Conservation (phyloP, 2,888 invertebrate species). For the Monopis laevigella region DNA sequence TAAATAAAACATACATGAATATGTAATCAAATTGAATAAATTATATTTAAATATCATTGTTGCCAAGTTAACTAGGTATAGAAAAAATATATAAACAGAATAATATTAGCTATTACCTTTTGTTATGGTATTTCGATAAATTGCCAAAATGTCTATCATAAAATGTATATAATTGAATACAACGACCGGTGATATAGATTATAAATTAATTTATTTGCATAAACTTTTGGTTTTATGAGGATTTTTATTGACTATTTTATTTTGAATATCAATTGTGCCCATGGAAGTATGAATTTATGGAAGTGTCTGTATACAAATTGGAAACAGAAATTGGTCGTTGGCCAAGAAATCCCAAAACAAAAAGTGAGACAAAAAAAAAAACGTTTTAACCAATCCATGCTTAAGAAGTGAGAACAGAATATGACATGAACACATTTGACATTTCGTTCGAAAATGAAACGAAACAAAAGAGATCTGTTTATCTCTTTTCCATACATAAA, state of each 20-base stretch:
- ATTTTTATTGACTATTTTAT: constrained; percentile 27
- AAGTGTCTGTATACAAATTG: no score
- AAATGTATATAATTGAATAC: constrained; percentile 41
- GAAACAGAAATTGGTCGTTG: no score
- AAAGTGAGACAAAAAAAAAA: no score
- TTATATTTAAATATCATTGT: not conserved
- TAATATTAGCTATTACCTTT: no score
- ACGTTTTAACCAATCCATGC: no score
- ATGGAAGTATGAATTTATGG: no score
- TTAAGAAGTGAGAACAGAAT: no score
- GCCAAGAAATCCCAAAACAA: no score
- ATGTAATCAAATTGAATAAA: not conserved
- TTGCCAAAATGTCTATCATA: constrained; percentile 25
- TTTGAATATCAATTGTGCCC: not conserved
- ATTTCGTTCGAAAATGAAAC: no score
- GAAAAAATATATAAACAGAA: not conserved
- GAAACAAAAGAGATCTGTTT: no score
- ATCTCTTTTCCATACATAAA: no score
- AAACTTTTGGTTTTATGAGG: constrained; percentile 30
- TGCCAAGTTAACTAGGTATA: not conserved
- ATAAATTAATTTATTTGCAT: constrained; percentile 54
- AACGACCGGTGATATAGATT: constrained; percentile 41
- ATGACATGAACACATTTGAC: no score
- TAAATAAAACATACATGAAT: not conserved
- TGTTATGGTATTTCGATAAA: constrained; percentile 4